phyloP scores from a whole-genome alignment of 2,797 vertebrate genomes.

The Agapornis canus region DNA sequence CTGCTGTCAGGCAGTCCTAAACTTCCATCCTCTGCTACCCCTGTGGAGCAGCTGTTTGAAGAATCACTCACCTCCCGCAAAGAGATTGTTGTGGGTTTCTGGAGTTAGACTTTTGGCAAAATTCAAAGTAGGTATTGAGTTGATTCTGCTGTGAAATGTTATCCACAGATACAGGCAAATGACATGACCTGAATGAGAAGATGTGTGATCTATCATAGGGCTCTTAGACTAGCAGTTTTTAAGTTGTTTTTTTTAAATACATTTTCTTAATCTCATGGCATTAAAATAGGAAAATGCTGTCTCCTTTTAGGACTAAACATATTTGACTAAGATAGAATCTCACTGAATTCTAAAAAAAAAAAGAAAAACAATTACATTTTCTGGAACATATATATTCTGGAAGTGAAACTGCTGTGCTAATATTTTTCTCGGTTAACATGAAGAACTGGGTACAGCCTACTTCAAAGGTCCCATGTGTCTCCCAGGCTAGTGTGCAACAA shows the following conservation, averaged over 20 bases:
- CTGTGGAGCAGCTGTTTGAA: not conserved
- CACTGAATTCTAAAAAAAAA: not conserved
- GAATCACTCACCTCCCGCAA: not conserved
- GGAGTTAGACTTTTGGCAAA: not conserved
- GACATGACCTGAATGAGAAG: not conserved
- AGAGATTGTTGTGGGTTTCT: not conserved
- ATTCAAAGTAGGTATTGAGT: not conserved
- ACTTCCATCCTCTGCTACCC: not conserved
- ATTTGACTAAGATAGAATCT: not conserved
- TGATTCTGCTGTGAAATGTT: not conserved
- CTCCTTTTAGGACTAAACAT: not conserved
- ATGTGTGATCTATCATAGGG: not conserved
- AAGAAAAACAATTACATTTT: accelerated
- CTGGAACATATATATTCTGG: not conserved
- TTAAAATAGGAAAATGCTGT: not conserved
- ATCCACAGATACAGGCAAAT: not conserved
- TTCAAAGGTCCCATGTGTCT: not conserved
- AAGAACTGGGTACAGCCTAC: not conserved
- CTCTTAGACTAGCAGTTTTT: not conserved
- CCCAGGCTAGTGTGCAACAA: not conserved
- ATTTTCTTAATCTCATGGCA: not conserved
- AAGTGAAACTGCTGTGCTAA: not conserved
- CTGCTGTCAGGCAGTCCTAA: not conserved
- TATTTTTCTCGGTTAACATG: not conserved
- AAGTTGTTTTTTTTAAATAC: not conserved